Conservation (phyloP, 2,113 vertebrate species). For the Pseudois nayaur region DNA sequence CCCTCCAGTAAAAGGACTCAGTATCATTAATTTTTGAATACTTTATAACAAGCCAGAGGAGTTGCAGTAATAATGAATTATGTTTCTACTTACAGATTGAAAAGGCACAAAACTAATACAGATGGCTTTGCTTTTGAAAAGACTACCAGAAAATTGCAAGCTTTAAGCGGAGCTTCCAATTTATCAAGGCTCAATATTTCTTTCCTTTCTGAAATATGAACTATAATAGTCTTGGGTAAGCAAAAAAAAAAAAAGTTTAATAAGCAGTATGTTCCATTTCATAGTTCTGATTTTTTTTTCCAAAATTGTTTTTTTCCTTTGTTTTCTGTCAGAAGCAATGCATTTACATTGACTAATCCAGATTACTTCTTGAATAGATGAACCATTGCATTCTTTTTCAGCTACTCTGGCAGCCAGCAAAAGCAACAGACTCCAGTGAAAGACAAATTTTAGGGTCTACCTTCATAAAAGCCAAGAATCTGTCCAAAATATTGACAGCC, state of each 20-base stretch:
- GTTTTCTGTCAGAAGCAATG: slow-evolving; percentile 86
- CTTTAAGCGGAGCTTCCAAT: slow-evolving; percentile 90
- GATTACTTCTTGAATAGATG: slow-evolving; percentile 85
- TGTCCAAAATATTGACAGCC: slow-evolving; percentile 90
- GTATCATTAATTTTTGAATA: slow-evolving; percentile 86
- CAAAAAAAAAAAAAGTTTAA: slow-evolving; percentile 82
- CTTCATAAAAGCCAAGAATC: slow-evolving; percentile 91
- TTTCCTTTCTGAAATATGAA: slow-evolving; percentile 80
- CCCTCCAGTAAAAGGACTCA: slow-evolving; percentile 86
- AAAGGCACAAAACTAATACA: slow-evolving; percentile 87
- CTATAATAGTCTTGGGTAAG: neutral
- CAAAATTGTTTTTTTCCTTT: slow-evolving; percentile 89
- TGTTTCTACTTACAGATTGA: slow-evolving; percentile 86
- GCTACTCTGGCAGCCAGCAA: slow-evolving; percentile 86
- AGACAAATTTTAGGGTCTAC: slow-evolving; percentile 89
- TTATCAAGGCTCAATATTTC: slow-evolving; percentile 87
- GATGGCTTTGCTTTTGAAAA: slow-evolving; percentile 94
- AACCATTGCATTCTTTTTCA: slow-evolving; percentile 87
- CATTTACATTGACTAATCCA: slow-evolving; percentile 89
- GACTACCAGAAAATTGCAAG: slow-evolving; percentile 87
- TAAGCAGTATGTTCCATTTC: slow-evolving; percentile 88
- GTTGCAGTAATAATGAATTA: slow-evolving; percentile 85
- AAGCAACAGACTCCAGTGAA: slow-evolving; percentile 90
- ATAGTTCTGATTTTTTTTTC: slow-evolving; percentile 85
- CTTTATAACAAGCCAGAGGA: slow-evolving; percentile 85